phyloP scores from a whole-genome alignment of 2,888 invertebrate species.

The Himalopsyche kuldschensis region DNA sequence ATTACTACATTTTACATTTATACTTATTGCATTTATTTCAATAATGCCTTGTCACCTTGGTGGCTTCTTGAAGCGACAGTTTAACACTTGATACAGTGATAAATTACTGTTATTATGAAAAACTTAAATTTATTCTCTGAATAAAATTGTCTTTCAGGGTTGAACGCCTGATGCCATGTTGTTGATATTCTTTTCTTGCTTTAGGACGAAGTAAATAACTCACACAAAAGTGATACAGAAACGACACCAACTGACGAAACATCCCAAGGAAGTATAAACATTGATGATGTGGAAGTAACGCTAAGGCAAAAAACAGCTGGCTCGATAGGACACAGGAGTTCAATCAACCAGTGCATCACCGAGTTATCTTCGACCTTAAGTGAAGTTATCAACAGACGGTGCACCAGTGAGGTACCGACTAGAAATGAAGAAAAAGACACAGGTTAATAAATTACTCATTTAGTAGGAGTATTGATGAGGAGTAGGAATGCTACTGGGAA shows the following conservation, averaged over 20 bases:
- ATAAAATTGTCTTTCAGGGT: too few species aligned
- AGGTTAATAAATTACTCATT: neutral
- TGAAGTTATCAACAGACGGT: constrained; percentile 54
- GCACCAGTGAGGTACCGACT: constrained; percentile 58
- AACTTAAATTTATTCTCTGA: too few species aligned
- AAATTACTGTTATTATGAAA: too few species aligned
- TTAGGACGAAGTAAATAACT: constrained; percentile 13
- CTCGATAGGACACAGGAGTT: constrained; percentile 51
- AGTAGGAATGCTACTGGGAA: too few species aligned
- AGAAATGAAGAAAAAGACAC: constrained; percentile 22
- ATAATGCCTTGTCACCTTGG: too few species aligned
- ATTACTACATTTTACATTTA: too few species aligned
- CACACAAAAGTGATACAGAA: neutral
- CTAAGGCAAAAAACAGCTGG: constrained; percentile 50
- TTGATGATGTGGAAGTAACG: constrained; percentile 49
- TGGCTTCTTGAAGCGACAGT: too few species aligned
- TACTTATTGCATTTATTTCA: too few species aligned
- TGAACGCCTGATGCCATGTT: neutral
- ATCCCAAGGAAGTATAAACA: constrained; percentile 43
- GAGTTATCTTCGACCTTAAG: constrained; percentile 66
- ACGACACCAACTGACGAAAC: constrained; percentile 7
- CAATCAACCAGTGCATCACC: constrained; percentile 70
- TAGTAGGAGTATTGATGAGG: too few species aligned
- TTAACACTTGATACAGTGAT: too few species aligned
- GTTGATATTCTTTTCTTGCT: neutral